These are phyloP conservation scores for Thaumetopoea pityocampa DNA, from an alignment of 1,140 invertebrate genomes.

Conservation along the genomic window DNA sequence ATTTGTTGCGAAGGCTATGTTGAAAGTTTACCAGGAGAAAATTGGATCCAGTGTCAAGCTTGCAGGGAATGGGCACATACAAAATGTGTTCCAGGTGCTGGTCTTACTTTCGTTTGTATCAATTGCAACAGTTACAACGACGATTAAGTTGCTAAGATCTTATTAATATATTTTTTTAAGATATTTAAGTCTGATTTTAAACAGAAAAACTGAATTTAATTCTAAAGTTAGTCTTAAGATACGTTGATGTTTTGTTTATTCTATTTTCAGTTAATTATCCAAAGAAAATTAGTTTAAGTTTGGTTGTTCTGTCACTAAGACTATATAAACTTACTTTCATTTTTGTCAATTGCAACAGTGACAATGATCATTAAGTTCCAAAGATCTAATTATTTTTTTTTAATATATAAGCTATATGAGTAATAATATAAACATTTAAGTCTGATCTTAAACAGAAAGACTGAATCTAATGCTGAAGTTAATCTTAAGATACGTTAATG, in stretches of 20 bases:
- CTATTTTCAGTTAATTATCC: constrained; percentile 19
- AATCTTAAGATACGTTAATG: too few species aligned
- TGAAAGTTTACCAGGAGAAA: constrained; percentile 33
- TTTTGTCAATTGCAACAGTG: too few species aligned
- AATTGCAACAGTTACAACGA: too few species aligned
- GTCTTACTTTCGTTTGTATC: constrained; percentile 16
- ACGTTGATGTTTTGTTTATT: constrained; percentile 1
- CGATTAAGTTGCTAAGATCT: too few species aligned
- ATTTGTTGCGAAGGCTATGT: too few species aligned
- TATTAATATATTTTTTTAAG: too few species aligned
- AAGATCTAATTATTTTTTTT: constrained; percentile 2
- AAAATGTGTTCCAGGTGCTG: constrained; percentile 5
- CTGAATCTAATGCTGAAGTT: too few species aligned
- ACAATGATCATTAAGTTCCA: constrained; percentile 2
- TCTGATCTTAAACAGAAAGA: too few species aligned
- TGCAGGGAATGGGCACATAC: constrained; percentile 1
- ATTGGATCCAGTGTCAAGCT: constrained; percentile 23
- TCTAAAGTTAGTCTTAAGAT: too few species aligned
- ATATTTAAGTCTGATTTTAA: too few species aligned
- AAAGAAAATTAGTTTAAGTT: constrained; percentile 22
- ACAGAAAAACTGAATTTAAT: too few species aligned
- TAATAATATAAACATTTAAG: constrained; percentile 17
- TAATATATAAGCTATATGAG: constrained; percentile 11
- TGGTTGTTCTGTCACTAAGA: constrained; percentile 18
- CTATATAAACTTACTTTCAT: too few species aligned